These are phyloP conservation scores for Cheilinus undulatus DNA, from an alignment of 2,113 vertebrate genomes.

Conservation along the genomic window DNA sequence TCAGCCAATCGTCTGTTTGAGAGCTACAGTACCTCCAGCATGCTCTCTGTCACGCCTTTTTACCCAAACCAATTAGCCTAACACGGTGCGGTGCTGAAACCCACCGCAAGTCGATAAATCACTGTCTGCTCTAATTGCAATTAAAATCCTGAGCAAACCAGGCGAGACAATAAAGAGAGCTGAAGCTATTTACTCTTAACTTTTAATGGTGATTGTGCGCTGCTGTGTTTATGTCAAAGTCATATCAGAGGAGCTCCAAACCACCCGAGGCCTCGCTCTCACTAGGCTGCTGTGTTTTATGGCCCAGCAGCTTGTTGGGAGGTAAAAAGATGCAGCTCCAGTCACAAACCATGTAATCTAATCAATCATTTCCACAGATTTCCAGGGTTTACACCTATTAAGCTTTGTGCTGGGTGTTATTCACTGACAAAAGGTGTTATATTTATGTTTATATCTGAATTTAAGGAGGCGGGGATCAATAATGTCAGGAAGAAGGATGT, in stretches of 20 bases:
- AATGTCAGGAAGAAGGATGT: conserved; percentile 1
- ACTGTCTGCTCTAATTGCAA: conserved; percentile 80
- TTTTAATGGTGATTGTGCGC: conserved; percentile 63
- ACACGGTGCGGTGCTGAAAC: conserved; percentile 52
- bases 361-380: conserved; percentile 32
- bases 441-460: neutral
- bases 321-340: conserved; percentile 15
- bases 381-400: conserved; percentile 6
- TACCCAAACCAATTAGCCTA: conserved; percentile 82
- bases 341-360: conserved; percentile 8
- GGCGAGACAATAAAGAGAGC: conserved; percentile 71
- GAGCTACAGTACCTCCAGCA: conserved; percentile 24
- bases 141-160: conserved; percentile 77
- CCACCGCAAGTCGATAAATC: conserved; percentile 76
- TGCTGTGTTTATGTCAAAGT: conserved; percentile 62
- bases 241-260: conserved; percentile 58
- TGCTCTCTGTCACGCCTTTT: conserved; percentile 75
- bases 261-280: conserved; percentile 51
- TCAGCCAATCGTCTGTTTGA: conserved; percentile 9
- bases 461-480: neutral
- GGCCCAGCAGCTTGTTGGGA: conserved; percentile 31
- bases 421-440: neutral
- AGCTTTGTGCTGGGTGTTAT: neutral
- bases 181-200: conserved; percentile 69
- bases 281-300: conserved; percentile 28